These are phyloP conservation scores for Drosophila nannoptera DNA, from an alignment of 1,140 invertebrate genomes.

Conservation along the genomic window DNA sequence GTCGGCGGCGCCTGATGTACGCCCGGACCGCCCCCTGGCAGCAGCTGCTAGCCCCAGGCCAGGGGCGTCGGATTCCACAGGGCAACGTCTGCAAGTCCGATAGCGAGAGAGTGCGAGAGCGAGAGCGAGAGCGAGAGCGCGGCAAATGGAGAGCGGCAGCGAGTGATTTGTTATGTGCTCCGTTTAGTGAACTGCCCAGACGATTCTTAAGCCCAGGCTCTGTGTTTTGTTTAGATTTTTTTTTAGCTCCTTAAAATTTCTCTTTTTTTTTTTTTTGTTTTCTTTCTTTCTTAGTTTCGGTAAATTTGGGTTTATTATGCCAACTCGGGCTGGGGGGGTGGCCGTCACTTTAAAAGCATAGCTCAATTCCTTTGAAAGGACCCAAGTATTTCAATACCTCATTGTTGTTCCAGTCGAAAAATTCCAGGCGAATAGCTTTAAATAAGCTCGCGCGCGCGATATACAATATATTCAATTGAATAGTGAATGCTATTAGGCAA, in stretches of 20 bases:
- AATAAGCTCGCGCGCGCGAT: not conserved
- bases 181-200: conserved; percentile 37
- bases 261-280: not conserved
- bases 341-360: conserved; percentile 18
- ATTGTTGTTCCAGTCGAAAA: conserved; percentile 6
- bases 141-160: not conserved
- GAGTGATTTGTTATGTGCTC: conserved; percentile 38
- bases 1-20: conserved; percentile 38
- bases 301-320: conserved; percentile 15
- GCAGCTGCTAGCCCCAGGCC: conserved; percentile 28
- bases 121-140: not conserved
- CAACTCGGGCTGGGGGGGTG: not conserved
- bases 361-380: conserved; percentile 7
- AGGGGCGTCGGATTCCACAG: conserved; percentile 42
- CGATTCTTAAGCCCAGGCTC: conserved; percentile 32
- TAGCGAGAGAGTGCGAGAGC: not conserved
- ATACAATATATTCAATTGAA: not conserved
- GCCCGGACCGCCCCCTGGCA: conserved; percentile 20
- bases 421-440: not conserved
- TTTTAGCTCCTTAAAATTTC: not conserved
- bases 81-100: conserved; percentile 39
- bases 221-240: conserved; percentile 22
- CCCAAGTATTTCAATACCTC: not conserved
- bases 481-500: not conserved
- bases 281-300: not conserved